Base-by-base conservation (phyloP, 2,113 vertebrate genomes). In the Nanorana parkeri region DNA sequence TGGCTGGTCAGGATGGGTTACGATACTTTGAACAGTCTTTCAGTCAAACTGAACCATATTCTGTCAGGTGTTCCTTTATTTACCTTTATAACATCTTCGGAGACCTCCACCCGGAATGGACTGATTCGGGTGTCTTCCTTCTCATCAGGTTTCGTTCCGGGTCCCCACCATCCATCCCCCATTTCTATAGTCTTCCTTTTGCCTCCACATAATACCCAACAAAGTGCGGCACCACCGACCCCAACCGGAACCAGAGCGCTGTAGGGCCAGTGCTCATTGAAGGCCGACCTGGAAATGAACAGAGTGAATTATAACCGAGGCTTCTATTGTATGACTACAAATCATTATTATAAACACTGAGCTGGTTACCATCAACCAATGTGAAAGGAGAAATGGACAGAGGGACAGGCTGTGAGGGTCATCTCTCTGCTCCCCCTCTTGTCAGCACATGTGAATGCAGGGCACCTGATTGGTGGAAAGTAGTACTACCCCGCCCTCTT, bases 111-210 rank as follows among this genome's bases (percentile, higher is more conserved):
- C 67, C 80, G 77, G 80, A 96, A 96, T 1, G 89, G 86, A 29
- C 89, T 85, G 80, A 96, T 89, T 1, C 68, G 82, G 36, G 90
- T 58, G 84, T 95, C 94, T 84, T 94, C 94, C 17, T 84, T 86
- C 13, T 69, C 24, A 0, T 87, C 93, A 64, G 90, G 60, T 26
- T n/a, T 77, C 32, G 1, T 81, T 2, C 93, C 93, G 19, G 84
- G 68, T 20, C 93, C 94, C 95, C 95, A 97, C 95, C 95, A 97
- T 55, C 95, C 95, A 17, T 95, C 90, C 0, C 94, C 93, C 68
- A 95, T 84, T 26, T 95, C 94, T 63, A 96, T 84, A 15, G 78
- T 93, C 85, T 89, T 87, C 19, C 86, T 47, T 84, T 87, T 92
- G 68, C 56, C 87, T 60, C 85, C 91, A 61, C 82, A 86, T 13